A percentile compares a stretch with the other conserved stretches of the same genome.
Conservation (phyloP, 2,797 vertebrate genomes). For the Pristis pectinata region DNA sequence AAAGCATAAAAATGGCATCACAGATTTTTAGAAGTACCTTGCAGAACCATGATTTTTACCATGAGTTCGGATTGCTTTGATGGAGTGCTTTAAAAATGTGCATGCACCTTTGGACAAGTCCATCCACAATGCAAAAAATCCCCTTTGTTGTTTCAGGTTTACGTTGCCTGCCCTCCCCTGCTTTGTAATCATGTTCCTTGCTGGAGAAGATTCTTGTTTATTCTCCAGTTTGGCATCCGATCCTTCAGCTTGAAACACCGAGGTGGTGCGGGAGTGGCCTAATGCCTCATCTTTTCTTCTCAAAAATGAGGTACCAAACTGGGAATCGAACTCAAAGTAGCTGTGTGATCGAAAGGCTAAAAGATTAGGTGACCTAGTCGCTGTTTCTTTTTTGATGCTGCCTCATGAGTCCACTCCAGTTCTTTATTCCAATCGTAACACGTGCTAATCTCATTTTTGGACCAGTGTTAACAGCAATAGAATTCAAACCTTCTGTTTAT, state of each 20-base stretch:
- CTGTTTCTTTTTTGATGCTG: background rate
- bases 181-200: background rate
- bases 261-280: background rate
- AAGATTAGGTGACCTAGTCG: background rate
- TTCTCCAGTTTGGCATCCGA: background rate
- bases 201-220: background rate
- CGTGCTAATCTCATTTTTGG: background rate
- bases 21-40: background rate
- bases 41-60: background rate
- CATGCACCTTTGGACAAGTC: background rate
- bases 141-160: background rate
- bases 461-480: background rate
- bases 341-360: background rate
- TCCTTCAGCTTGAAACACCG: background rate
- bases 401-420: background rate
- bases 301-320: background rate
- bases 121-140: background rate
- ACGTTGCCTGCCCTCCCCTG: background rate
- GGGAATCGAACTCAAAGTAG: background rate
- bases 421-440: background rate
- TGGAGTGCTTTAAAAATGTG: background rate
- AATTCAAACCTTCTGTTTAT: background rate
- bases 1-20: background rate
- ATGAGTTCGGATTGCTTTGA: background rate
- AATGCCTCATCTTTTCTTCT: background rate